A percentile compares a stretch with the other conserved stretches of the same genome.
These are phyloP conservation scores for Empidonax alnorum DNA, from an alignment of 2,113 vertebrate species.

Conservation along the genomic window DNA sequence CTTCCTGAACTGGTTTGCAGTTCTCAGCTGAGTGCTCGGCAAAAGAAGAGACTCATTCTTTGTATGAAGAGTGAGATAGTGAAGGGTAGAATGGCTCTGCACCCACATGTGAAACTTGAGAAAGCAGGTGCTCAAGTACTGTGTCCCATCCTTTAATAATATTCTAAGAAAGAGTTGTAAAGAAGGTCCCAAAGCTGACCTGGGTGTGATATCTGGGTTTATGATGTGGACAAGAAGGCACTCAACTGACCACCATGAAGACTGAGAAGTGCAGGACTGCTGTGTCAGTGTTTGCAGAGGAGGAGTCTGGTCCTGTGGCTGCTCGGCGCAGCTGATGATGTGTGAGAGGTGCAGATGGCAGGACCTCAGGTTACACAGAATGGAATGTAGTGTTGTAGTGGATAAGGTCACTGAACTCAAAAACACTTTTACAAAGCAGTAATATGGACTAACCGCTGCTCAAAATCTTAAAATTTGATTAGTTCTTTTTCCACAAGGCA, in stretches of 20 bases:
- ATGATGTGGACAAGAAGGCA: not conserved
- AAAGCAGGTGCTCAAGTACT: rapidly evolving
- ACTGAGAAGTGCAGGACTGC: not conserved
- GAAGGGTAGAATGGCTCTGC: not conserved
- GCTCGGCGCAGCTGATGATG: rapidly evolving
- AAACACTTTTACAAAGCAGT: not conserved
- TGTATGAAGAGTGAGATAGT: not conserved
- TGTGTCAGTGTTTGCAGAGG: not conserved
- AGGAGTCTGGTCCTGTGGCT: not conserved
- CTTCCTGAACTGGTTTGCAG: not conserved
- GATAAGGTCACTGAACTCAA: not conserved
- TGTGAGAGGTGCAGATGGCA: not conserved
- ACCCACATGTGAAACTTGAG: rapidly evolving
- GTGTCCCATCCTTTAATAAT: not conserved
- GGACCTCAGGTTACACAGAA: not conserved
- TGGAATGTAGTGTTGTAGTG: not conserved
- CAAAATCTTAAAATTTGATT: not conserved
- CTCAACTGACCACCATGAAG: not conserved
- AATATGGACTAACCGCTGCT: not conserved
- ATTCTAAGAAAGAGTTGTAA: not conserved
- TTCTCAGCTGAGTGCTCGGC: not conserved
- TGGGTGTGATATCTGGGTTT: rapidly evolving
- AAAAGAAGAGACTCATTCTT: not conserved
- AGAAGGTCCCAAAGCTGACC: not conserved
- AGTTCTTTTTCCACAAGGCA: not conserved